Evolutionary conservation across 2,888 invertebrate species (phyloP).

Genomic region (Leptinotarsa peninsularis): DNA sequence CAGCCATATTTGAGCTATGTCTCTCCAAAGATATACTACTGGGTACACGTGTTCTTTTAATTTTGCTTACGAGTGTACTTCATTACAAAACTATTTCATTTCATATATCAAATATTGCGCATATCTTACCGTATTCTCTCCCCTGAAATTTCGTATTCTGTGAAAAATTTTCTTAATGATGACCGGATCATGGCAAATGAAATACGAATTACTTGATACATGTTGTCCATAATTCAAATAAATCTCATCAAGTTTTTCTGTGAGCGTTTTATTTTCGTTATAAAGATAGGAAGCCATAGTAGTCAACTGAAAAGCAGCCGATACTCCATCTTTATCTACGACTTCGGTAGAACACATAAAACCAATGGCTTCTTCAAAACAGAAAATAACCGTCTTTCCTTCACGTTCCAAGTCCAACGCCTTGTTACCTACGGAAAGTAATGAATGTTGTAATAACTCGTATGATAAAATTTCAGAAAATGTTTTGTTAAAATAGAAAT

Average conservation of each 20-base stretch:
- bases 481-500: too few relatives aligned
- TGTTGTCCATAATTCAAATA: constrained; percentile 92
- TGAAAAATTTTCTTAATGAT: constrained; percentile 83
- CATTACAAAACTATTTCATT: too few relatives aligned
- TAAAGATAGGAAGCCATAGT: constrained; percentile 81
- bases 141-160: constrained; percentile 80
- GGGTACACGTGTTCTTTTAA: too few relatives aligned
- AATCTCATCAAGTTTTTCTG: constrained; percentile 77
- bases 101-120: too few relatives aligned
- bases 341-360: constrained; percentile 93
- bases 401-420: constrained; percentile 77
- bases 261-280: constrained; percentile 70
- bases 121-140: constrained; percentile 71
- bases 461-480: too few relatives aligned
- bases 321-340: constrained; percentile 96
- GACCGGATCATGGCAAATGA: constrained; percentile 81
- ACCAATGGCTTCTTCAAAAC: constrained; percentile 98
- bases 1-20: too few relatives aligned
- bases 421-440: constrained; percentile 73
- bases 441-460: too few relatives aligned
- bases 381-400: constrained; percentile 86
- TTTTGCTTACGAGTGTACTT: too few relatives aligned
- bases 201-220: constrained; percentile 89
- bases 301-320: constrained; percentile 84
- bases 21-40: too few relatives aligned